Evolutionary conservation across 2,113 vertebrate genomes (phyloP).

Genomic region (Terrapene triunguis): DNA sequence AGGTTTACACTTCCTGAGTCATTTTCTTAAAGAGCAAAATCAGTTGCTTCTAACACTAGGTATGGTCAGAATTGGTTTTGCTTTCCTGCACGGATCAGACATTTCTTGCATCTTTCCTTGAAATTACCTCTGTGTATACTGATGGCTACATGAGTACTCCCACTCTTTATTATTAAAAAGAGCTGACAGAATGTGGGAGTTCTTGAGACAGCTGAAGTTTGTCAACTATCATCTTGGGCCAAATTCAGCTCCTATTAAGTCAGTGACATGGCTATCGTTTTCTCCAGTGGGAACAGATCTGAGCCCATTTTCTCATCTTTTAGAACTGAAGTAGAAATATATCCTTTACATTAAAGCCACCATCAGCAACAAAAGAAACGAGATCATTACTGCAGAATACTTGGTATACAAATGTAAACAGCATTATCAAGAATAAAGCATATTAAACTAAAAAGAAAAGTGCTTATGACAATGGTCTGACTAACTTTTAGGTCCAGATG

Average conservation of each 20-base stretch:
- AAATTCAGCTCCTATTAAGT: not conserved
- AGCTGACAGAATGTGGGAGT: not conserved
- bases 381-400: not conserved
- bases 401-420: not conserved
- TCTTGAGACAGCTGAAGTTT: not conserved
- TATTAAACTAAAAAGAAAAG: not conserved
- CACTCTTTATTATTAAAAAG: not conserved
- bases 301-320: not conserved
- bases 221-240: not conserved
- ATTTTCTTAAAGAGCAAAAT: conserved; percentile 10
- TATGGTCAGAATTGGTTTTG: not conserved
- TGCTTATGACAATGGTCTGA: not conserved
- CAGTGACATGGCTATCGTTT: not conserved
- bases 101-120: conserved; percentile 31
- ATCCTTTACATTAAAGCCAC: not conserved
- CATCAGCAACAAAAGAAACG: not conserved
- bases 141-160: not conserved
- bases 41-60: conserved; percentile 9
- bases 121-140: not conserved
- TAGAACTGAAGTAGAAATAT: not conserved
- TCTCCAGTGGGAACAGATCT: not conserved
- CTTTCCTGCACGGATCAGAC: not conserved
- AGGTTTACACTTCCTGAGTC: not conserved
- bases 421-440: not conserved
- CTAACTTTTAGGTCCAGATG: not conserved